These are phyloP conservation scores for Palloptera scutellata DNA, from an alignment of 2,888 invertebrate species.

Conservation along the genomic window DNA sequence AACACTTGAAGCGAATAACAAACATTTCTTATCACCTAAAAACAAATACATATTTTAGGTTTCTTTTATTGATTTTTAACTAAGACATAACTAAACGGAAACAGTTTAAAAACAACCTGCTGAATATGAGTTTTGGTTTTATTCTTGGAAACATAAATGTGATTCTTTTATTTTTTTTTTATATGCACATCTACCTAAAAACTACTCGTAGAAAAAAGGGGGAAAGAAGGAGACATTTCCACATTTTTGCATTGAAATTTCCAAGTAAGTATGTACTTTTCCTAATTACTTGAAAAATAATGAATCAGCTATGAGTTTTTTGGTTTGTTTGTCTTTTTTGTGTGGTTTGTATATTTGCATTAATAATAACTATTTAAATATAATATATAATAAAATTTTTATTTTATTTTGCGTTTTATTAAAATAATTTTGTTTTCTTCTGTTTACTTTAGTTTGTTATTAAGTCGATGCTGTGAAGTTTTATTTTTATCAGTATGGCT, in stretches of 20 bases:
- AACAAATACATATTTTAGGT: neutral
- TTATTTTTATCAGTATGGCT: neutral
- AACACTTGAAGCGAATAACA: constrained; percentile 25
- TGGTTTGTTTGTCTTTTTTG: neutral
- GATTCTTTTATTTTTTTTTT: neutral
- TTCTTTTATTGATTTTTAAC: neutral
- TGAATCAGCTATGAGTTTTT: neutral
- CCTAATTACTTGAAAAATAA: neutral
- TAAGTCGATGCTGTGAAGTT: neutral
- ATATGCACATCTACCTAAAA: neutral
- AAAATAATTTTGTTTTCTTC: constrained; percentile 8
- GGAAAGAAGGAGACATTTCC: too few species aligned
- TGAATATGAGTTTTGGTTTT: neutral
- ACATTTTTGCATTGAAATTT: constrained; percentile 1
- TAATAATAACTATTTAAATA: constrained; percentile 5
- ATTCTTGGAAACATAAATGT: neutral
- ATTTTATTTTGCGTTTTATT: neutral
- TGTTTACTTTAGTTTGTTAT: neutral
- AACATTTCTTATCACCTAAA: constrained; percentile 20
- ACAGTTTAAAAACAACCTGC: neutral
- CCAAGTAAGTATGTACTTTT: neutral
- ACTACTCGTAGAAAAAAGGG: neutral
- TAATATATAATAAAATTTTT: constrained; percentile 8
- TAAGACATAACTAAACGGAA: neutral
- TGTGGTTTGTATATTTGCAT: constrained; percentile 22